These are phyloP conservation scores for Colostygia pectinataria DNA, from an alignment of 2,888 invertebrate species.

Conservation along the genomic window DNA sequence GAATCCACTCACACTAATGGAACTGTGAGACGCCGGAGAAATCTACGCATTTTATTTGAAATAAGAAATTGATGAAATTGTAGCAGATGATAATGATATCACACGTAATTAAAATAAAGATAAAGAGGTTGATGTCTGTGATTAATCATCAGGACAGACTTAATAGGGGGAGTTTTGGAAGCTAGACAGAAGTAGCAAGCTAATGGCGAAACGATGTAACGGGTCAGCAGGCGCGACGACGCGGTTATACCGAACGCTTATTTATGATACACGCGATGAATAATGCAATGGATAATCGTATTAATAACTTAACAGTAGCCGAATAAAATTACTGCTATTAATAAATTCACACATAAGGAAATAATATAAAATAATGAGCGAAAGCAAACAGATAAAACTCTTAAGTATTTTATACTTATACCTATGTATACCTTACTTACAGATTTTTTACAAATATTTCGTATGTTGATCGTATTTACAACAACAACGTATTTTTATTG, in stretches of 20 bases:
- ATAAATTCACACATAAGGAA: constrained; percentile 8
- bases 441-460: too few species aligned
- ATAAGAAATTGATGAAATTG: constrained; percentile 15
- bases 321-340: constrained; percentile 20
- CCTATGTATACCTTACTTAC: too few species aligned
- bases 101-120: background rate
- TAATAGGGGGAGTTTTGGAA: constrained; percentile 21
- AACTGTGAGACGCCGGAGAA: constrained; percentile 31
- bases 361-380: background rate
- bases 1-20: constrained; percentile 32
- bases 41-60: constrained; percentile 25
- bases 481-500: too few species aligned
- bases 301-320: constrained; percentile 18
- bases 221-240: constrained; percentile 30
- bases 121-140: constrained; percentile 1
- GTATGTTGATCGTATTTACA: too few species aligned
- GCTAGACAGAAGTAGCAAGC: constrained; percentile 41
- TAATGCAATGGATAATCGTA: constrained; percentile 32
- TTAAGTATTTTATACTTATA: too few species aligned
- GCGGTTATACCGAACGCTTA: constrained; percentile 21
- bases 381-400: constrained; percentile 1
- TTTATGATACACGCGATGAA: constrained; percentile 32
- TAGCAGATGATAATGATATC: constrained; percentile 9
- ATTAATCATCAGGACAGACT: background rate
- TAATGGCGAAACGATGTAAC: constrained; percentile 40